Conservation (phyloP, 2,888 invertebrate genomes). For the Seira sanloemensis region DNA sequence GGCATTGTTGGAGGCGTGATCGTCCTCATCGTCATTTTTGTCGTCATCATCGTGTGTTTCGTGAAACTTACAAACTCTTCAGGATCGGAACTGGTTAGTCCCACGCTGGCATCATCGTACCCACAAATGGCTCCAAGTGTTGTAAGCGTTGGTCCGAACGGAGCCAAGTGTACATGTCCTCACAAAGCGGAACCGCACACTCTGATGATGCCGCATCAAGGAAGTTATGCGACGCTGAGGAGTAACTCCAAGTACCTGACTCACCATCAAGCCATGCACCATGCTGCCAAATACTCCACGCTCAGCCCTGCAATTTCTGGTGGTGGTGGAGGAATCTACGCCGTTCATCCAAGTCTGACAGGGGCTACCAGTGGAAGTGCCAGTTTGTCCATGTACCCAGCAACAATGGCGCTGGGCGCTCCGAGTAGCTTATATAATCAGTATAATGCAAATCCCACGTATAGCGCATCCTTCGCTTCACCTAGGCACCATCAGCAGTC, state of each 20-base stretch:
- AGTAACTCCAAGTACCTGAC: constrained; percentile 50
- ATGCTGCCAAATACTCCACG: constrained; percentile 53
- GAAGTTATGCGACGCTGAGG: constrained; percentile 43
- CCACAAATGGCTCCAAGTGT: constrained; percentile 76
- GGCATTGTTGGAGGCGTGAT: constrained; percentile 96
- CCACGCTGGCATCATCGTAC: constrained; percentile 47
- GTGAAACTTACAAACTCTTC: constrained; percentile 81
- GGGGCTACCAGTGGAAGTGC: constrained; percentile 53
- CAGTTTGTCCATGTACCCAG: constrained; percentile 61
- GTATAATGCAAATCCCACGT: constrained; percentile 61
- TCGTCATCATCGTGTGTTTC: constrained; percentile 89
- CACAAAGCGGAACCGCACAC: constrained; percentile 75
- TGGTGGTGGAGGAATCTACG: constrained; percentile 64
- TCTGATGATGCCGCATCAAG: constrained; percentile 52
- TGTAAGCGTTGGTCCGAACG: constrained; percentile 74
- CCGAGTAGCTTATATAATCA: constrained; percentile 64
- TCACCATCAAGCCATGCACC: constrained; percentile 55
- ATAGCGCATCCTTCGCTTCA: constrained; percentile 58
- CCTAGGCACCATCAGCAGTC: constrained; percentile 62
- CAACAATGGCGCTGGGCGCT: constrained; percentile 42
- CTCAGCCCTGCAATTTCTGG: constrained; percentile 54
- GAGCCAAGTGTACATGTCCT: constrained; percentile 73
- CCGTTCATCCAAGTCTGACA: constrained; percentile 56
- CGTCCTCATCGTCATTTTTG: constrained; percentile 90
- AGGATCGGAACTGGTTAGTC: constrained; percentile 46